Conservation (phyloP, 1,140 invertebrate genomes). For the Mycetomoellerius zeteki region DNA sequence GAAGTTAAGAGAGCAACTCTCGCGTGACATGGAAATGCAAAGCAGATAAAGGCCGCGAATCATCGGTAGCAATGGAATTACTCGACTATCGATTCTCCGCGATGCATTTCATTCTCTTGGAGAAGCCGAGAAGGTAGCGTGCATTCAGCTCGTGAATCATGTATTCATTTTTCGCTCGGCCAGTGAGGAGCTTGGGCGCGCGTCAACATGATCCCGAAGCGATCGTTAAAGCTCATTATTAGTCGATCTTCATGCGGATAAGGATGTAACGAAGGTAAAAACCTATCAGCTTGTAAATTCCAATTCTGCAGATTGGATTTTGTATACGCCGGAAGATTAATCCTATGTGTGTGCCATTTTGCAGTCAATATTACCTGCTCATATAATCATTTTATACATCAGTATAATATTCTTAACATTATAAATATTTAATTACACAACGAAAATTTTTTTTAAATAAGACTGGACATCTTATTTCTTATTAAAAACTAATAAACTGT, state of each 20-base stretch:
- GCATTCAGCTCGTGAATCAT: constrained; percentile 81
- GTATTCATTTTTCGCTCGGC: constrained; percentile 81
- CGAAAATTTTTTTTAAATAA: not conserved
- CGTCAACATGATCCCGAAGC: constrained; percentile 79
- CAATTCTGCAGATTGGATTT: constrained; percentile 15
- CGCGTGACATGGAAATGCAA: constrained; percentile 41
- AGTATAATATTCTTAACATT: not conserved
- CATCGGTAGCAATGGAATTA: constrained; percentile 45
- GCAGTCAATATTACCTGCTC: not conserved
- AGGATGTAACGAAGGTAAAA: constrained; percentile 72
- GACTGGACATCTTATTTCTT: not conserved
- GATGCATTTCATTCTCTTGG: constrained; percentile 57
- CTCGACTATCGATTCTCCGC: constrained; percentile 64
- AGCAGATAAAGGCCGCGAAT: constrained; percentile 42
- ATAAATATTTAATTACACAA: constrained; percentile 1
- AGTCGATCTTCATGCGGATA: constrained; percentile 78
- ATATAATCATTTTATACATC: constrained; percentile 2
- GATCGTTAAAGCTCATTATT: constrained; percentile 83
- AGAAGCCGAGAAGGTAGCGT: constrained; percentile 75
- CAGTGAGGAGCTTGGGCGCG: constrained; percentile 69
- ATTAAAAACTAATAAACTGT: not conserved
- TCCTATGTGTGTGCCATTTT: not conserved
- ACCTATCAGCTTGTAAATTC: constrained; percentile 77
- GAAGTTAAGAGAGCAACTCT: constrained; percentile 22
- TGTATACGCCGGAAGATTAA: constrained; percentile 7